A percentile compares a stretch with the other conserved stretches of the same genome.
These are phyloP conservation scores for Apodemia duryi DNA, from an alignment of 2,888 invertebrate genomes.

Conservation along the genomic window DNA sequence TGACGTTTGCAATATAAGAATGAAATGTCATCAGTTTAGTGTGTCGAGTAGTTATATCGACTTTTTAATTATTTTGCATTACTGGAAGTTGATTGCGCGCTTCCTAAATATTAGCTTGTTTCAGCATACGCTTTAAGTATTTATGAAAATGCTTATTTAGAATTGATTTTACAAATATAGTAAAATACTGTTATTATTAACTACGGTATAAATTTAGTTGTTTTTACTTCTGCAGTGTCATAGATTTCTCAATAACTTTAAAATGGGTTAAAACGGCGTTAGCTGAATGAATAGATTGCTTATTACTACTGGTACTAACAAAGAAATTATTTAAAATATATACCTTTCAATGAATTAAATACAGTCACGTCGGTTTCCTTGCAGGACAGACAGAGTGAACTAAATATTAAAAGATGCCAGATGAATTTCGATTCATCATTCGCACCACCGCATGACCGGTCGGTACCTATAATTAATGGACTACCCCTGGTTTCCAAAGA, in stretches of 20 bases:
- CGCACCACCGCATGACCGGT: no score
- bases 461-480: no score
- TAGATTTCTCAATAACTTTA: neutral
- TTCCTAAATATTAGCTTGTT: neutral
- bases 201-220: neutral
- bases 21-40: constrained; percentile 39
- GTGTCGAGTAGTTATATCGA: constrained; percentile 39
- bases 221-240: neutral
- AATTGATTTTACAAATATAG: constrained; percentile 4
- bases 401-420: no score
- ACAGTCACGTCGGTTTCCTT: no score
- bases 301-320: no score
- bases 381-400: no score
- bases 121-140: neutral
- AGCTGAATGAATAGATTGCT: no score
- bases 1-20: constrained; percentile 29
- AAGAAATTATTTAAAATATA: no score
- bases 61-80: constrained; percentile 34
- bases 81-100: constrained; percentile 21
- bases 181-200: neutral
- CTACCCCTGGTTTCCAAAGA: no score
- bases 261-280: no score
- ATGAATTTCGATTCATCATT: no score
- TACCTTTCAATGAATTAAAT: no score
- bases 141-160: neutral